A percentile compares a stretch with the other conserved stretches of the same genome.
Evolutionary conservation across 2,113 vertebrate species (phyloP).

Genomic region (Grus americana): DNA sequence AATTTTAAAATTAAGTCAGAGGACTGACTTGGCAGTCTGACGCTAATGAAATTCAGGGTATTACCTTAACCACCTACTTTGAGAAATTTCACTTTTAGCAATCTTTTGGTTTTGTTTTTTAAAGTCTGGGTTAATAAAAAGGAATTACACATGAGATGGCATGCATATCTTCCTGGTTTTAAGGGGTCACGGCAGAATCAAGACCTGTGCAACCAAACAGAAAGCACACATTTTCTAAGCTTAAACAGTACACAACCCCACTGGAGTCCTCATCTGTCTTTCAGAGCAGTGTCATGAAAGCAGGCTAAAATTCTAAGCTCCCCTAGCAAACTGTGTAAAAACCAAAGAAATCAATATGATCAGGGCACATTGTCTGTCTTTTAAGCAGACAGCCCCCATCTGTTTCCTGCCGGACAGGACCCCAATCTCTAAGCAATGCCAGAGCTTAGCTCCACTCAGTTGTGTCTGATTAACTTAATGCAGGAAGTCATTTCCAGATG

Average conservation of each 20-base stretch:
- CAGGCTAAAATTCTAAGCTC: neutral
- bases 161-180: neutral
- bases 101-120: accelerated
- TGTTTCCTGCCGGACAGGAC: neutral
- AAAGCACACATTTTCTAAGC: neutral
- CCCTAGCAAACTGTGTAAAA: neutral
- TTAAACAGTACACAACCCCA: neutral
- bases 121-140: neutral
- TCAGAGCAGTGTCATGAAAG: neutral
- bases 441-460: conserved; percentile 8
- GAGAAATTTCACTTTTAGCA: neutral
- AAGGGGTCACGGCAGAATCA: neutral
- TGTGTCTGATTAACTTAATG: conserved; percentile 33
- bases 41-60: neutral
- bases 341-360: neutral
- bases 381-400: neutral
- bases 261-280: neutral
- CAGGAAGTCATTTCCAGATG: conserved; percentile 45
- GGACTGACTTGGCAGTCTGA: neutral
- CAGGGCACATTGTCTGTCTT: neutral
- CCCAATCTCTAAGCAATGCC: neutral
- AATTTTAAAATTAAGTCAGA: neutral
- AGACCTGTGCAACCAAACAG: neutral
- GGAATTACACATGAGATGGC: neutral
- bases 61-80: neutral